Conservation (phyloP, 2,113 vertebrate genomes). For the Cricetomys ansorgei region DNA sequence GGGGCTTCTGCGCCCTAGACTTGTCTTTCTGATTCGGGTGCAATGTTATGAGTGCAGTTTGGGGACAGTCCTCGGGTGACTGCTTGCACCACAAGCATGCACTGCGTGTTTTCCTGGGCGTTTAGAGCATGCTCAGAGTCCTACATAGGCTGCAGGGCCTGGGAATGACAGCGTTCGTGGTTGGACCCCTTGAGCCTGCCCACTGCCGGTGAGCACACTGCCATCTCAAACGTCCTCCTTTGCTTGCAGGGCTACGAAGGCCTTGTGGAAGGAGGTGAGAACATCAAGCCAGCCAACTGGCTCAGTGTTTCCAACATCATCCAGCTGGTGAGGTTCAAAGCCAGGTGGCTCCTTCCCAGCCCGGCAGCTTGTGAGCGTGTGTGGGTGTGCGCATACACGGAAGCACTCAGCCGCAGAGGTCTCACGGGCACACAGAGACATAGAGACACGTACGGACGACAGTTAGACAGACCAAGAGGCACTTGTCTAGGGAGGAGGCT, state of each 20-base stretch:
- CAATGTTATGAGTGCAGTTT: too few species aligned
- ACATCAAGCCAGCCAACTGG: slow-evolving; percentile 95
- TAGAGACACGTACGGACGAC: background rate
- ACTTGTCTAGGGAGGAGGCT: background rate
- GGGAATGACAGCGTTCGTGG: rapidly evolving
- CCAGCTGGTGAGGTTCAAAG: slow-evolving; percentile 92
- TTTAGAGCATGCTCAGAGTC: background rate
- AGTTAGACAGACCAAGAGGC: background rate
- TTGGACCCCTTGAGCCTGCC: background rate
- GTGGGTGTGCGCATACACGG: background rate
- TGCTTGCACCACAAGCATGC: rapidly evolving
- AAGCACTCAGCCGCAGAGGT: background rate
- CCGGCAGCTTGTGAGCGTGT: rapidly evolving
- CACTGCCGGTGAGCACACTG: rapidly evolving
- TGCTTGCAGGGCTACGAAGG: slow-evolving; percentile 93
- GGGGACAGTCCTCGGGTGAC: rapidly evolving
- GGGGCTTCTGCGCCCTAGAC: too few species aligned
- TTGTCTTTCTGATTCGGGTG: background rate
- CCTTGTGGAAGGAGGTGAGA: slow-evolving; percentile 96
- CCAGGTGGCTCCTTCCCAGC: background rate
- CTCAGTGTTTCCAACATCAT: slow-evolving; percentile 98
- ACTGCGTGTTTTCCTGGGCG: rapidly evolving
- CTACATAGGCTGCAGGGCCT: rapidly evolving
- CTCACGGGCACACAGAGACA: background rate
- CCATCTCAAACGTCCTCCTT: background rate